phyloP scores from a whole-genome alignment of 1,140 invertebrate genomes.

The Drosophila ananassae region DNA sequence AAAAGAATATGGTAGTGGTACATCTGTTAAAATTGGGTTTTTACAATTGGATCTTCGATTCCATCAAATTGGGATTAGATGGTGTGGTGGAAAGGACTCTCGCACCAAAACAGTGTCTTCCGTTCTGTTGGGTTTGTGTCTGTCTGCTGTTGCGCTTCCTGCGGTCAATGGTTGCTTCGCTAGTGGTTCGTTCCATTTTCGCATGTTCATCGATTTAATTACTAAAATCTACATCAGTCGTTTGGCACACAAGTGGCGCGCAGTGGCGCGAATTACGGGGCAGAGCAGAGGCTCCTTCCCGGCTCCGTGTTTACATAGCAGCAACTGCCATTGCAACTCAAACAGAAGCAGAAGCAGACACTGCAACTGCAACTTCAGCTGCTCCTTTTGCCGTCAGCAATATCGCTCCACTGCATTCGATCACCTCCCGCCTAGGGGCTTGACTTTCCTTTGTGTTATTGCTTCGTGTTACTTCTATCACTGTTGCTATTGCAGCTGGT shows the following conservation, averaged over 20 bases:
- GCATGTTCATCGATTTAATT: constrained; percentile 63
- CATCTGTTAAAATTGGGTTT: constrained; percentile 57
- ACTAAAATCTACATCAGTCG: constrained; percentile 83
- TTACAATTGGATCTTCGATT: constrained; percentile 56
- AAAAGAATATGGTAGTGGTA: constrained; percentile 37
- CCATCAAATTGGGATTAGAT: constrained; percentile 45
- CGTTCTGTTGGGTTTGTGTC: background rate
- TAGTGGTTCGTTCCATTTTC: constrained; percentile 21
- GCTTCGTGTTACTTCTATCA: constrained; percentile 7
- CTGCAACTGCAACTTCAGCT: constrained; percentile 5
- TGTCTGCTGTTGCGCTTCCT: background rate
- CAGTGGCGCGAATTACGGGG: constrained; percentile 42
- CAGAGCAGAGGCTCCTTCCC: constrained; percentile 1
- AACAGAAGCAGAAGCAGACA: background rate
- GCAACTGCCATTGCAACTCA: background rate
- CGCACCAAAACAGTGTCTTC: background rate
- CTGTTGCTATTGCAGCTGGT: background rate
- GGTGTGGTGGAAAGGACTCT: constrained; percentile 28
- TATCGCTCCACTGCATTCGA: background rate
- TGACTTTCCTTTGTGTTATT: constrained; percentile 9
- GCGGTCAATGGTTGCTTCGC: constrained; percentile 10
- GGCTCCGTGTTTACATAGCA: background rate
- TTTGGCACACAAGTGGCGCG: constrained; percentile 81
- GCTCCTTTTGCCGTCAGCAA: background rate
- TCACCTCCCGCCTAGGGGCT: background rate